phyloP scores from a whole-genome alignment of 2,113 vertebrate genomes.

The Tupaia tana region DNA sequence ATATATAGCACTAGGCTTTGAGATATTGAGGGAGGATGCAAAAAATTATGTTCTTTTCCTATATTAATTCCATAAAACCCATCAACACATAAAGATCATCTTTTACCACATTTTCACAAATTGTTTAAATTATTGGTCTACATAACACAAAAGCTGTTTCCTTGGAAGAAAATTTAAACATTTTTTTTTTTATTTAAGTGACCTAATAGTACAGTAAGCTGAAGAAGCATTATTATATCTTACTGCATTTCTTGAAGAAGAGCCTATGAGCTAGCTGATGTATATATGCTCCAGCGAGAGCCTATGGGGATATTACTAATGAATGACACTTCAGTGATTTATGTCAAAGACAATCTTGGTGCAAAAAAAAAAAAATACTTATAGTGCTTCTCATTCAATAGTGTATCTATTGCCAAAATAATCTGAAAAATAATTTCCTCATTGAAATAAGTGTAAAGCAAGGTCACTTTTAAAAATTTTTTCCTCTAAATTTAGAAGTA shows the following conservation, averaged over 20 bases:
- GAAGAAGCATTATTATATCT: neutral
- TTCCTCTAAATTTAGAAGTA: neutral
- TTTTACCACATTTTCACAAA: neutral
- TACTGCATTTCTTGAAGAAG: neutral
- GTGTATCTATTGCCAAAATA: neutral
- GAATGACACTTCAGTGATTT: neutral
- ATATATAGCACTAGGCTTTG: neutral
- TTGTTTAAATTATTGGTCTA: neutral
- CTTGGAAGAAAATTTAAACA: neutral
- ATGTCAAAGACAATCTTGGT: neutral
- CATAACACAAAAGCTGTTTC: neutral
- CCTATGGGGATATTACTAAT: neutral
- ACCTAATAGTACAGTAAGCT: neutral
- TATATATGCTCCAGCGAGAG: neutral
- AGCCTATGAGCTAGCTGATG: neutral
- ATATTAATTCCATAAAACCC: neutral
- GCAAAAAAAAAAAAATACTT: neutral
- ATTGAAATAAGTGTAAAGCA: neutral
- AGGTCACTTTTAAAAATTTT: neutral
- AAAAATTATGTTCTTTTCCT: neutral
- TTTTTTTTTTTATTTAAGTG: neutral
- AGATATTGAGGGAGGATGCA: neutral
- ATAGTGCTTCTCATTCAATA: neutral
- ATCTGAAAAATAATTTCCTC: neutral
- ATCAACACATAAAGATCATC: neutral